Evolutionary conservation across 2,113 vertebrate species (phyloP), one percentile per base, ranked within the genome.

Genomic region (Spea multiplicata): DNA sequence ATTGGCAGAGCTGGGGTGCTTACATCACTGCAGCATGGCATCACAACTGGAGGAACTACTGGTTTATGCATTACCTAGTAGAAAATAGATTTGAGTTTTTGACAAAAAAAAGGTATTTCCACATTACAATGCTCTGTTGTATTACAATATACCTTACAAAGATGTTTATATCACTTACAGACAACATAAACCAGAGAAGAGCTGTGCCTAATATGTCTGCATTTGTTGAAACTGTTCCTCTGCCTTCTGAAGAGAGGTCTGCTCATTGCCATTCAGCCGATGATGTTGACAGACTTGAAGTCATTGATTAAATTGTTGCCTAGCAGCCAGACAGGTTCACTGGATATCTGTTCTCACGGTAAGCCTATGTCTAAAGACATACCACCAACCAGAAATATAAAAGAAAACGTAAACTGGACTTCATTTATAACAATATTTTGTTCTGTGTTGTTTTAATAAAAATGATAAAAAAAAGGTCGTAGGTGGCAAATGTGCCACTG

Each of bases 231-330:
- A 45, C 71, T 17, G 57, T 47, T 55, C 48, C 67, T 71, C 71
- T 16, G 45, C 55, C 55, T 49, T 64, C 55, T 64, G n/a, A 71
- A 52, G n/a, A 77, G 45, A 46, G 71, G 44, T 6, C 47, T 12
- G 45, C 74, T 64, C 57, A 78, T 78, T 78, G 71, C 52, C 67
- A 78, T 78, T 78, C 75, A 59, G 16, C 66, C 8, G 45, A 69
- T 44, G 66, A 76, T 44, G 52, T 67, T 69, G 50, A 48, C 75
- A 69, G 55, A 48, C 55, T 8, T 48, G 44, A 9, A 64, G 55
- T 52, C 75, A 78, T 62, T 78, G 75, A 78, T 78, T 53, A 6
- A 14, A 62, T 76, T 47, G 75, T 71, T 77, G n/a, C 75, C 53
- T 71, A 77, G 75, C 75, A 77, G 70, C 75, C 10, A 17, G 13